Evolutionary conservation across 2,113 vertebrate species (phyloP).

Genomic region (Isurus oxyrinchus): DNA sequence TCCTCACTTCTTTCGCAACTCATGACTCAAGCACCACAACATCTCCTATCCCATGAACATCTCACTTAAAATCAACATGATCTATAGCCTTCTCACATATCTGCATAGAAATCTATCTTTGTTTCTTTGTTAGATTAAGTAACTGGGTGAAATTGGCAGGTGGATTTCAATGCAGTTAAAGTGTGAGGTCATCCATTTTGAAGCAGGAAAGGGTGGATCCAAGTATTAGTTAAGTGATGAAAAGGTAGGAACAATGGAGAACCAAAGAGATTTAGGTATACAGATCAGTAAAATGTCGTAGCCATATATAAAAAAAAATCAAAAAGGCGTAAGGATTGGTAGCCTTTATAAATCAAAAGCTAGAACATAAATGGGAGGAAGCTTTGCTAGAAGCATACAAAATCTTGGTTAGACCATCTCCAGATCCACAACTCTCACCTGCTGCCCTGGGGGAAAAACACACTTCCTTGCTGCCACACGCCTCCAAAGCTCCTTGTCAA

Average conservation of each 20-base stretch:
- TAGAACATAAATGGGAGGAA: background rate
- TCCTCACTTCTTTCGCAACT: background rate
- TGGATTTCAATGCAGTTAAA: background rate
- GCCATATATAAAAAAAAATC: background rate
- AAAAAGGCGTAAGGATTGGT: background rate
- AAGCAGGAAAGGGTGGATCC: background rate
- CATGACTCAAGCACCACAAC: background rate
- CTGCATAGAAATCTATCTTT: background rate
- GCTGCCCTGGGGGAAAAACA: no score
- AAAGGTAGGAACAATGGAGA: background rate
- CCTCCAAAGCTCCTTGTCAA: no score
- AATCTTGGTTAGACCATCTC: no score
- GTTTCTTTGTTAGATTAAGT: background rate
- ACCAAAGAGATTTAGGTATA: background rate
- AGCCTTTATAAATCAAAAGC: background rate
- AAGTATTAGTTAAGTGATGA: background rate
- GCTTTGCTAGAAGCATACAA: background rate
- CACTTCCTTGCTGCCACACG: no score
- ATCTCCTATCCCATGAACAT: background rate
- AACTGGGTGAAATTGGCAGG: background rate
- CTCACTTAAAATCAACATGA: background rate
- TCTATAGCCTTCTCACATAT: background rate
- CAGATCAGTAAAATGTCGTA: background rate
- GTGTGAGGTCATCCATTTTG: background rate
- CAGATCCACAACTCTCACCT: no score